Percentiles rank a stretch among this genome's conserved stretches.
Evolutionary conservation across 1,140 invertebrate species (phyloP).

Genomic region (Acromyrmex echinatior): DNA sequence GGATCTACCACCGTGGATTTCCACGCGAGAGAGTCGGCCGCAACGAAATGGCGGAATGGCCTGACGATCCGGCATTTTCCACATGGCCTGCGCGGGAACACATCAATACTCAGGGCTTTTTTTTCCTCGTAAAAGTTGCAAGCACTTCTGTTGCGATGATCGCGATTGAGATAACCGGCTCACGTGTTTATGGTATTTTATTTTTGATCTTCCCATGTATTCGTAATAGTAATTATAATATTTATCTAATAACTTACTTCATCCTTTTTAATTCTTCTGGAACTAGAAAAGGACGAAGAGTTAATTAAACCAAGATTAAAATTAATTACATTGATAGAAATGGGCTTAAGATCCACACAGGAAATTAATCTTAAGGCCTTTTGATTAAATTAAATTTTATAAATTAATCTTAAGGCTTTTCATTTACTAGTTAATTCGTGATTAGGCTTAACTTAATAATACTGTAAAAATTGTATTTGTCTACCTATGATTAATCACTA

Average conservation of each 20-base stretch:
- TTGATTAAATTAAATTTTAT: too few species aligned
- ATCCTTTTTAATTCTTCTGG: too few species aligned
- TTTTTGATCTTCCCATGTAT: background rate
- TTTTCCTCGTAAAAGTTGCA: constrained; percentile 44
- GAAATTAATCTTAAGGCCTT: background rate
- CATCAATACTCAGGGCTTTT: background rate
- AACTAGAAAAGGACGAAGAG: too few species aligned
- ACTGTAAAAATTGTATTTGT: too few species aligned
- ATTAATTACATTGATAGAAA: too few species aligned
- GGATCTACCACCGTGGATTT: constrained; percentile 11
- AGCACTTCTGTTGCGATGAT: background rate
- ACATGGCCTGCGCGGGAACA: constrained; percentile 17
- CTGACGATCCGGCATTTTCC: constrained; percentile 50
- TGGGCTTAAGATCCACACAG: background rate
- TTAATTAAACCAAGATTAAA: too few species aligned
- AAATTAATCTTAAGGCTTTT: too few species aligned
- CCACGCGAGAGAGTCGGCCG: constrained; percentile 26
- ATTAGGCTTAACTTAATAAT: too few species aligned
- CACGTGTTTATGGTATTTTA: background rate
- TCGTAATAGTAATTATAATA: background rate
- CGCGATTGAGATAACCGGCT: constrained; percentile 8
- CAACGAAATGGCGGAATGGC: constrained; percentile 42
- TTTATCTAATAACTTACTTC: too few species aligned
- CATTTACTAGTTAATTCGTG: too few species aligned
- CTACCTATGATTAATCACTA: too few species aligned